Conservation (phyloP, 2,113 vertebrate species). For the Triplophysa dalaica region DNA sequence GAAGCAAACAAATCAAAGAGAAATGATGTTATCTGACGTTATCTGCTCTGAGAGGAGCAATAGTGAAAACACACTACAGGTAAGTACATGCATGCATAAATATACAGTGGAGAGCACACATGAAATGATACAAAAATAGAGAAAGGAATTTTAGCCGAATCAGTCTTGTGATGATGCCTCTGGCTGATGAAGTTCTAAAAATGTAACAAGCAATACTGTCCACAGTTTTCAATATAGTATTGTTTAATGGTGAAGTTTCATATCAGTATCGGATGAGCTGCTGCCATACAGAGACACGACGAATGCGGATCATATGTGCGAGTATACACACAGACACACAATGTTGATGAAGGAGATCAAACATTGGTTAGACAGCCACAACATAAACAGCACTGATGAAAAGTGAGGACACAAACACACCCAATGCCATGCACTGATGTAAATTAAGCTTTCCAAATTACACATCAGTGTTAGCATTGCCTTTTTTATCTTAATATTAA, state of each 20-base stretch:
- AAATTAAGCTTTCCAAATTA: too few relatives aligned
- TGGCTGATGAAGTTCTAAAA: not conserved
- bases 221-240: slow-evolving; percentile 33
- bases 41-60: slow-evolving; percentile 15
- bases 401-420: too few relatives aligned
- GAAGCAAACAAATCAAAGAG: not conserved
- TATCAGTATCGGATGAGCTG: too few relatives aligned
- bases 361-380: too few relatives aligned
- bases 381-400: too few relatives aligned
- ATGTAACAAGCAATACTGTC: slow-evolving; percentile 24
- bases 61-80: not conserved
- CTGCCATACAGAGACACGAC: too few relatives aligned
- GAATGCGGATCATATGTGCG: too few relatives aligned
- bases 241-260: slow-evolving; percentile 6
- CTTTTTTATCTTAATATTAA: too few relatives aligned
- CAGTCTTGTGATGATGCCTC: not conserved
- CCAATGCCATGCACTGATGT: too few relatives aligned
- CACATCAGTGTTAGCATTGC: too few relatives aligned
- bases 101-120: not conserved
- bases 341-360: too few relatives aligned
- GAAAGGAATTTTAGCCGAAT: not conserved
- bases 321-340: too few relatives aligned
- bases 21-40: not conserved
- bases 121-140: not conserved
- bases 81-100: slow-evolving; percentile 30